phyloP scores from a whole-genome alignment of 2,888 invertebrate species.

The Drosophila paracracens region DNA sequence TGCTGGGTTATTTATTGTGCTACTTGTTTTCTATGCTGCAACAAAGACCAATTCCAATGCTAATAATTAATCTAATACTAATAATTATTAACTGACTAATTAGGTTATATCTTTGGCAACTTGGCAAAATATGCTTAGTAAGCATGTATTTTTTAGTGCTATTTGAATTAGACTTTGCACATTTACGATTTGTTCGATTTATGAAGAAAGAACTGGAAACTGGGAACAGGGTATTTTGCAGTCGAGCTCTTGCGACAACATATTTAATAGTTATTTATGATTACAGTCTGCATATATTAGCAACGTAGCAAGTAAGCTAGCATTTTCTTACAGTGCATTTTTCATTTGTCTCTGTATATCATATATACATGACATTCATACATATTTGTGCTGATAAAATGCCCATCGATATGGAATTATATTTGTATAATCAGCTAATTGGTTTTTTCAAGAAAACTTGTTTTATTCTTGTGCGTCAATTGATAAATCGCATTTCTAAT shows the following conservation, averaged over 20 bases:
- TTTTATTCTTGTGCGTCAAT: neutral
- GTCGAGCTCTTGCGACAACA: neutral
- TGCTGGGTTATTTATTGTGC: neutral
- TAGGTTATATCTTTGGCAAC: neutral
- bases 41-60: neutral
- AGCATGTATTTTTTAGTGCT: neutral
- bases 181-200: neutral
- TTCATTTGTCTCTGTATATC: neutral
- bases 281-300: neutral
- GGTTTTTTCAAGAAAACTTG: neutral
- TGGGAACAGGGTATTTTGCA: neutral
- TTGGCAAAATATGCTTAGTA: neutral
- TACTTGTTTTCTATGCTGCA: neutral
- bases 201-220: neutral
- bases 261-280: neutral
- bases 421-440: neutral
- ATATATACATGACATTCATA: neutral
- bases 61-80: neutral
- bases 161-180: neutral
- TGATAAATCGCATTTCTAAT: neutral
- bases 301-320: neutral
- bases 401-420: neutral
- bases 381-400: neutral
- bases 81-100: neutral
- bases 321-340: neutral